Evolutionary conservation across 2,888 invertebrate species (phyloP), one percentile per base, ranked within the genome.

Genomic region (Morpho achilles): DNA sequence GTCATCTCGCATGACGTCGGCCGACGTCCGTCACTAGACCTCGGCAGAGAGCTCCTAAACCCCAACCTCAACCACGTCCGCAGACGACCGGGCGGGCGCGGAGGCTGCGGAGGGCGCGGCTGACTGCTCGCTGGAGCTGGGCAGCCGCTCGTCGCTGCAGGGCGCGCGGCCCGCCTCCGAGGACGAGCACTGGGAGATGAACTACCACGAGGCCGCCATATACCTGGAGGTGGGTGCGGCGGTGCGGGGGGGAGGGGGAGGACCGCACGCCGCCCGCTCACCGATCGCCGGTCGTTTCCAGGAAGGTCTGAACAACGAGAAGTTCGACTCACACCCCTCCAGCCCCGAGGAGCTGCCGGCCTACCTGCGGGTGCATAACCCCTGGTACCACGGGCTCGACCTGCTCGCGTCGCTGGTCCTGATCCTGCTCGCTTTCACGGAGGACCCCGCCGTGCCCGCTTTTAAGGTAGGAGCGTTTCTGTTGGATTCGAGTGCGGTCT

Each of bases 271-370:
- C 45, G n/a, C 6, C 7, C n/a, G 10, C 45, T 46, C 6, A 46
- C 8, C n/a, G 16, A 16, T 16, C 32, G 32, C 4, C 5, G 32
- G 32, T 32, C 32, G 32, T 65, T 85, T 87, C 50, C 82, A 96
- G 95, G 97, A 97, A 92, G 97, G 97, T 42, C 92, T 94, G 78
- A 97, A 97, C 80, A 97, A 97, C 84, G 97, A 97, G 80, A 97
- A 97, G 81, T 97, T 97, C 77, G 95, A 95, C 79, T 96, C 96
- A 0, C 97, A 97, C 79, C 97, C 97, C 0, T 93, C 94, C 50
- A 94, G 95, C 75, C 95, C 95, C 1, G 94, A 95, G 70, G 96
- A 96, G 73, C 84, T 97, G 62, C 97, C 97, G 6, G 96, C 96
- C 0, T 97, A 97, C 84, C 91, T 97, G 46, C 89, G 97, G 56